Conservation (phyloP, 2,797 vertebrate species). For the Podarcis lilfordi region DNA sequence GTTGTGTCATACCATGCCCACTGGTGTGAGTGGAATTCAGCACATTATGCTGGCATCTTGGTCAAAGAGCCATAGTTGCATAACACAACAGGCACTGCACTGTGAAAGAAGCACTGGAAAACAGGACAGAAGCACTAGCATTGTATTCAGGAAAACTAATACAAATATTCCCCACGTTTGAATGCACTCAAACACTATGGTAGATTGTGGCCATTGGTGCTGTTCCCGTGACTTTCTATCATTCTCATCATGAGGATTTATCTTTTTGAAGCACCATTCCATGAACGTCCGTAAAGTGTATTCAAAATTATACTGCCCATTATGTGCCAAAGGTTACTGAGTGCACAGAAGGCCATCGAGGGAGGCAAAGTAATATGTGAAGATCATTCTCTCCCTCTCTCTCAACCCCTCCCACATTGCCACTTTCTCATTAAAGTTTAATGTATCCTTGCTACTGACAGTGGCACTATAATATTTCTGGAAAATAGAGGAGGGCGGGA, state of each 20-base stretch:
- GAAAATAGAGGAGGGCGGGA: conserved; percentile 50
- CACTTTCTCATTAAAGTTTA: conserved; percentile 68
- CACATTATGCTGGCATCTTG: too few relatives aligned
- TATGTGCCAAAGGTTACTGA: conserved; percentile 66
- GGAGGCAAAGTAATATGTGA: conserved; percentile 68
- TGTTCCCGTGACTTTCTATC: background rate
- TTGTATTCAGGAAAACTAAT: too few relatives aligned
- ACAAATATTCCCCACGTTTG: too few relatives aligned
- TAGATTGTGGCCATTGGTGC: background rate
- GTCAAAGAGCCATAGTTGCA: too few relatives aligned
- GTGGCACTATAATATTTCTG: conserved; percentile 62
- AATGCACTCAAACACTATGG: background rate
- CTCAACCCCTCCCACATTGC: conserved; percentile 12
- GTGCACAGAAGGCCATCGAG: conserved; percentile 64
- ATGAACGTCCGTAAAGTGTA: conserved; percentile 42
- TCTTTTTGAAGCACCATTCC: conserved; percentile 46
- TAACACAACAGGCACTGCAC: too few relatives aligned
- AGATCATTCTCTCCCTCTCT: conserved; percentile 45
- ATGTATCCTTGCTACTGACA: conserved; percentile 57
- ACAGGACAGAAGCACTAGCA: too few relatives aligned
- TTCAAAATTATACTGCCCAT: conserved; percentile 55
- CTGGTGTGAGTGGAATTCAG: too few relatives aligned
- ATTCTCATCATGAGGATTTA: background rate
- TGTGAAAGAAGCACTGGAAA: too few relatives aligned
- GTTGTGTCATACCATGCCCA: too few relatives aligned